Conservation (phyloP, 1,140 invertebrate species). For the Polypedilum pembai region DNA sequence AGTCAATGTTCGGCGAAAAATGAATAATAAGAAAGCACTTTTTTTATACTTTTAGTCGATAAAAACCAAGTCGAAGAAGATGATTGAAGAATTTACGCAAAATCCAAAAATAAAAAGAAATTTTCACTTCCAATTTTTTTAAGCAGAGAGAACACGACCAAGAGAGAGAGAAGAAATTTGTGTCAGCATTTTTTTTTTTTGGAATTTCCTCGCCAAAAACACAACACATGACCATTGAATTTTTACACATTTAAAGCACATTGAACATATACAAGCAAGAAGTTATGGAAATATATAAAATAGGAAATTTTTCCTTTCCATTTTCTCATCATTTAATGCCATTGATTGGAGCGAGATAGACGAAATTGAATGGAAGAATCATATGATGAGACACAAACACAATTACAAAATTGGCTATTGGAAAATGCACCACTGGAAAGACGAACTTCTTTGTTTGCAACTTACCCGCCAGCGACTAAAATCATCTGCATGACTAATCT, state of each 20-base stretch:
- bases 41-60: neutral
- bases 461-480: constrained; percentile 45
- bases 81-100: neutral
- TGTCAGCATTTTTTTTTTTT: neutral
- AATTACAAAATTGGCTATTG: constrained; percentile 29
- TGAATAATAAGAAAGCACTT: neutral
- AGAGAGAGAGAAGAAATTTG: neutral
- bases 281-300: neutral
- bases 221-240: neutral
- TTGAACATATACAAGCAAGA: neutral
- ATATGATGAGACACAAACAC: constrained; percentile 20
- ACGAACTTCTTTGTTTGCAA: constrained; percentile 30
- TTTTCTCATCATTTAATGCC: neutral
- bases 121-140: neutral
- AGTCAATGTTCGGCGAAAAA: neutral
- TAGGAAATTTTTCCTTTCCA: neutral
- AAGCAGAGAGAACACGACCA: neutral
- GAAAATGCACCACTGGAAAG: constrained; percentile 20
- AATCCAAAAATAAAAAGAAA: neutral
- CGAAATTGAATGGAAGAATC: constrained; percentile 20
- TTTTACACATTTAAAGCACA: neutral
- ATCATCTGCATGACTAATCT: constrained; percentile 41
- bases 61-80: neutral
- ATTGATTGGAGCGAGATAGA: neutral
- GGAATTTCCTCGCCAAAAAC: neutral